These are phyloP conservation scores for Redunca redunca DNA, from an alignment of 2,113 vertebrate species.

Conservation along the genomic window DNA sequence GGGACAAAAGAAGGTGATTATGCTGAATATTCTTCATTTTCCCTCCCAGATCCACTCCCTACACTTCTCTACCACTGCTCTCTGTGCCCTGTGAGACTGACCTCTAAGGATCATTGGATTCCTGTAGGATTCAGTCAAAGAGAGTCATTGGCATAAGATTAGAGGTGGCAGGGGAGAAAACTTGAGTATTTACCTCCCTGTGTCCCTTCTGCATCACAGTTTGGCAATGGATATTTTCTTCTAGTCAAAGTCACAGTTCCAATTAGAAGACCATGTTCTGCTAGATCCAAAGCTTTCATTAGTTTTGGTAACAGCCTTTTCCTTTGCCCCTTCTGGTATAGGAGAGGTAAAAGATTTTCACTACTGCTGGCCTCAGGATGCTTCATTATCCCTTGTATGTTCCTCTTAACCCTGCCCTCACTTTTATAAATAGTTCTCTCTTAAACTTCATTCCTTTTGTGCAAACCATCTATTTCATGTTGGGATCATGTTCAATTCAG, in stretches of 20 bases:
- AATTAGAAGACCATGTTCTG: background rate
- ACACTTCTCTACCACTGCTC: background rate
- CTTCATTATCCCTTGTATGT: background rate
- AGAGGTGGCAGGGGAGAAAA: background rate
- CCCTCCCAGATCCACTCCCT: background rate
- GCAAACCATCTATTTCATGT: background rate
- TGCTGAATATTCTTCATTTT: background rate
- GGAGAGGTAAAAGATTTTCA: background rate
- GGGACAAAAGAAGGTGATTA: background rate
- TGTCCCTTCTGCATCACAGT: background rate
- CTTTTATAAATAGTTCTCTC: background rate
- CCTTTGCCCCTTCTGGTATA: background rate
- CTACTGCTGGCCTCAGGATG: background rate
- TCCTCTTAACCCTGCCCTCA: background rate
- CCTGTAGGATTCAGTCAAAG: background rate
- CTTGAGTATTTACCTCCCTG: no score
- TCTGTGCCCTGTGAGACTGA: background rate
- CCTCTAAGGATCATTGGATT: background rate
- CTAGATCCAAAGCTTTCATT: background rate
- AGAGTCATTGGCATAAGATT: background rate
- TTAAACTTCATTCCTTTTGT: background rate
- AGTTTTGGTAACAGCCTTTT: background rate
- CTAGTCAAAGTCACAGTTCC: background rate
- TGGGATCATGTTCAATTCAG: background rate
- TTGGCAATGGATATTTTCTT: background rate